phyloP scores from a whole-genome alignment of 2,113 vertebrate genomes.

The Rhegmatorhina hoffmannsi region DNA sequence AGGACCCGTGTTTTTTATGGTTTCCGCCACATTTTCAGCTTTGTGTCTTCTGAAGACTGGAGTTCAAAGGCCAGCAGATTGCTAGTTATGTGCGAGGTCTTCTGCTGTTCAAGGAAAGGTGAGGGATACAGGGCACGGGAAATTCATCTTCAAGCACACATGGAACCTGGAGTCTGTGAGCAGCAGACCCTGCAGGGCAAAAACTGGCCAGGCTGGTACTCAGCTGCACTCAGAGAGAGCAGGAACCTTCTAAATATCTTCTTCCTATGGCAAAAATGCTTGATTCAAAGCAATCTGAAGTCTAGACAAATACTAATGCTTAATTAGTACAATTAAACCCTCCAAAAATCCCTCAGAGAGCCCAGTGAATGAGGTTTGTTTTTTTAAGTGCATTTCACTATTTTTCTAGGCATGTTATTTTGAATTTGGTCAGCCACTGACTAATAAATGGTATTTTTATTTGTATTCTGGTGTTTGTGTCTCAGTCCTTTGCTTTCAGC shows the following conservation, averaged over 20 bases:
- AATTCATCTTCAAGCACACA: constrained; percentile 50
- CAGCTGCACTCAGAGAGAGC: background rate
- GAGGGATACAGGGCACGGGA: constrained; percentile 24
- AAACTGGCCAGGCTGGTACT: background rate
- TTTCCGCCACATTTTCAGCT: constrained; percentile 10
- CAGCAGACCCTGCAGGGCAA: background rate
- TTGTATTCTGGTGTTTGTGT: background rate
- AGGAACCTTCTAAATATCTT: background rate
- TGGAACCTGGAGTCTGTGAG: background rate
- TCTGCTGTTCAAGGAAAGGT: background rate
- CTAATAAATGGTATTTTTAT: constrained; percentile 5
- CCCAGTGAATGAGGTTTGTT: background rate
- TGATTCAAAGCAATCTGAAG: background rate
- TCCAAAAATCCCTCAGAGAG: background rate
- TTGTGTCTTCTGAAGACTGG: background rate
- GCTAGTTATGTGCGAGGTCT: background rate
- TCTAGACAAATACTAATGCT: background rate
- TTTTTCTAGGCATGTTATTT: background rate
- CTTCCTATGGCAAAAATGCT: background rate
- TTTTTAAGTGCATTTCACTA: background rate
- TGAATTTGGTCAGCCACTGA: background rate
- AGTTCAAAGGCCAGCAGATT: constrained; percentile 24
- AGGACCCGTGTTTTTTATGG: background rate
- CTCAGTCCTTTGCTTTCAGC: background rate
- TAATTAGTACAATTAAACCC: constrained; percentile 22